Evolutionary conservation across 2,797 vertebrate genomes (phyloP), one percentile per base, ranked within the genome.

Genomic region (Ctenosaura bakeri): DNA sequence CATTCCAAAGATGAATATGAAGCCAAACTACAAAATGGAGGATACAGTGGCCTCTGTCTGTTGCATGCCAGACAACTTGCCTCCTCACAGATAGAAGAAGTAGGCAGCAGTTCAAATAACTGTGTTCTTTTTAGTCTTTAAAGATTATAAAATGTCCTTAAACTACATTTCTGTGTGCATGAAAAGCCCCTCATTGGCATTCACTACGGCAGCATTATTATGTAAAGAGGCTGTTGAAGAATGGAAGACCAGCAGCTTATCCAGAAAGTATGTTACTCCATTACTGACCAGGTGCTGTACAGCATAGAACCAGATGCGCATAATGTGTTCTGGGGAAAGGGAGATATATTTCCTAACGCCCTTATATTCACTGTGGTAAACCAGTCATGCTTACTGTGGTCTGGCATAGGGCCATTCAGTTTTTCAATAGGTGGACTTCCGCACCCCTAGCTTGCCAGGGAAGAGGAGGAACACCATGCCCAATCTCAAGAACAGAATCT

Each of bases 101-200:
- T 42, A 62, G 66, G 42, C 77, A 84, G 73, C 50, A 50, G 38
- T 86, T 81, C 42, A 87, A 77, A 22, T 78, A 83, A 76, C 22
- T 87, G 79, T 52, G 8, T 54, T 32, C 42, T 22, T 77, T 87
- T 74, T 46, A 76, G 42, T 82, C 14, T 83, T 46, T 64, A 42
- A 66, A 66, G 56, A 42, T 83, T 66, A 52, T 83, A 79, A 66
- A 87, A 83, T 90, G 56, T 74, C 35, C 38, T 83, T 77, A 64
- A 77, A 69, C 42, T 22, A 54, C 16, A 77, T 54, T 18, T 38
- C 26, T 76, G 32, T 35, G 32, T 32, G 62, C 66, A 82, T 12
- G 22, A 64, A 90, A 20, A 71, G 13, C 2, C 62, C 89, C 52
- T n/a, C 35, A 42, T 22, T 64, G 13, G n/a, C 59, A 64, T 86